Percentiles rank a stretch among this genome's conserved stretches.
phyloP scores from a whole-genome alignment of 2,888 invertebrate genomes.

The Sminthurinus aureus region DNA sequence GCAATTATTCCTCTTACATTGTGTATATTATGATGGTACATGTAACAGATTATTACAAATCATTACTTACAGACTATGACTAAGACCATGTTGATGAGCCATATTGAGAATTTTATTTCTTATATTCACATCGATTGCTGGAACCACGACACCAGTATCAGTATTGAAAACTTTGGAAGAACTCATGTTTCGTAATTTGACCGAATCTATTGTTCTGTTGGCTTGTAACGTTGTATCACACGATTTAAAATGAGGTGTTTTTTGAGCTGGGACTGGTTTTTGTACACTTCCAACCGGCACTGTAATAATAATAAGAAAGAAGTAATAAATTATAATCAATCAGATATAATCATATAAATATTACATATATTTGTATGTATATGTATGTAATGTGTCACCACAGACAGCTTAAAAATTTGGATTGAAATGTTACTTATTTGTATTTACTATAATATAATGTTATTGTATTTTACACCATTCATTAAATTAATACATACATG shows the following conservation, averaged over 20 bases:
- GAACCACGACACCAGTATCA: constrained; percentile 55
- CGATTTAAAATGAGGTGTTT: constrained; percentile 48
- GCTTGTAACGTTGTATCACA: constrained; percentile 54
- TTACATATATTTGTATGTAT: background rate
- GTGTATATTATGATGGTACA: background rate
- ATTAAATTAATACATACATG: no score
- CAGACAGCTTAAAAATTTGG: no score
- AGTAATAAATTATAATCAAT: background rate
- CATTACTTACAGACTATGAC: constrained; percentile 48
- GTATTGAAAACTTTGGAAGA: constrained; percentile 50
- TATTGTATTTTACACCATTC: no score
- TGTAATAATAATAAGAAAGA: constrained; percentile 9
- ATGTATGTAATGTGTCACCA: no score
- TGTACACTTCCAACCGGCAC: constrained; percentile 47
- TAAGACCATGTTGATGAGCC: constrained; percentile 53
- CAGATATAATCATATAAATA: background rate
- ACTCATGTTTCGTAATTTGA: constrained; percentile 39
- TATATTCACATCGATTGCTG: constrained; percentile 49
- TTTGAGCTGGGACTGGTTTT: constrained; percentile 42
- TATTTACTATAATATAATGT: no score
- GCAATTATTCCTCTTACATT: no score
- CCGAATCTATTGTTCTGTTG: constrained; percentile 51
- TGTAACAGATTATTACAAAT: background rate
- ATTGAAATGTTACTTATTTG: no score
- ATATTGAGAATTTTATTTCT: constrained; percentile 52